Evolutionary conservation across 2,797 vertebrate species (phyloP).

Genomic region (Thripadectes ignobilis): DNA sequence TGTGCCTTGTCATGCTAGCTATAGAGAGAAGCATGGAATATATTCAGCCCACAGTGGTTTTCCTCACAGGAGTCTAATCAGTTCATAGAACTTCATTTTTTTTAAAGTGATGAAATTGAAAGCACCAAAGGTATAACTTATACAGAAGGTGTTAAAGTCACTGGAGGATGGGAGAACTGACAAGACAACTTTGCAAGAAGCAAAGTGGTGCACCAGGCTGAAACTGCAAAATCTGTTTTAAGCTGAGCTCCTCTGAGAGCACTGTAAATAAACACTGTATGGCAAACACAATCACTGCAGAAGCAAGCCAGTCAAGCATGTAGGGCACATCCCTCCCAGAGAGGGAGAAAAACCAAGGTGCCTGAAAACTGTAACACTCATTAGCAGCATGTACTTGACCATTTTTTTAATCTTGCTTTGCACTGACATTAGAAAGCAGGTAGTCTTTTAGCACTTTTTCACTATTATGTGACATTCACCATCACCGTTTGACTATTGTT

Average conservation of each 20-base stretch:
- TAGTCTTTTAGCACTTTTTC: neutral
- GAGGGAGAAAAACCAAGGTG: neutral
- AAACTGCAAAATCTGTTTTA: neutral
- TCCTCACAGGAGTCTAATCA: neutral
- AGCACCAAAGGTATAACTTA: neutral
- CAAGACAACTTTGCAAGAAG: neutral
- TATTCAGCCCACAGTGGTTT: neutral
- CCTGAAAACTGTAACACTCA: neutral
- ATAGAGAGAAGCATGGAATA: neutral
- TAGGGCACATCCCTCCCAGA: neutral
- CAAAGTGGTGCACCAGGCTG: neutral
- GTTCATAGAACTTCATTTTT: neutral
- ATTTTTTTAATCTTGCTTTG: neutral
- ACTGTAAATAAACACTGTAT: neutral
- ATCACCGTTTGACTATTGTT: neutral
- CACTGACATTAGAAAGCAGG: neutral
- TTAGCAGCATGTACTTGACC: neutral
- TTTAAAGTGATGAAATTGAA: neutral
- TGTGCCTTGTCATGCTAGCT: neutral
- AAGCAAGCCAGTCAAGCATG: neutral
- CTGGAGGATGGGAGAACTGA: neutral
- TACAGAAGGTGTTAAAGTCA: neutral
- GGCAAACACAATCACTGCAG: neutral
- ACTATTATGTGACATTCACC: neutral
- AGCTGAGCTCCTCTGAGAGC: neutral